A percentile compares a stretch with the other conserved stretches of the same genome.
Conservation (phyloP, 2,113 vertebrate species). For the Sorex fumeus region DNA sequence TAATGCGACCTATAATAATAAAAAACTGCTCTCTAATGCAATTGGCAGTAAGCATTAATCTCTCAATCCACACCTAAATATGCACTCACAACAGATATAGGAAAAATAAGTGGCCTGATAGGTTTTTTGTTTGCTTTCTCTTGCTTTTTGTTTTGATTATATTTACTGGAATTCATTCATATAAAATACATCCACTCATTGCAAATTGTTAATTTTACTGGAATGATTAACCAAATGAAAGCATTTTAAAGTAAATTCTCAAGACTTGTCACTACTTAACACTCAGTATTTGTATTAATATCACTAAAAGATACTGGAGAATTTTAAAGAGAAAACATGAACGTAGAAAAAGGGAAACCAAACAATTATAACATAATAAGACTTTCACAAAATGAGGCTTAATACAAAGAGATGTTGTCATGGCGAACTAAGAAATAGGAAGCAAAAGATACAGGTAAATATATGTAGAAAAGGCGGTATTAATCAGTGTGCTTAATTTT, state of each 20-base stretch:
- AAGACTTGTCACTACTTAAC: background rate
- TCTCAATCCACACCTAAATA: background rate
- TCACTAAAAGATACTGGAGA: background rate
- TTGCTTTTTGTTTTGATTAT: background rate
- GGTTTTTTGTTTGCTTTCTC: background rate
- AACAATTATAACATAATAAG: background rate
- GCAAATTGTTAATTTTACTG: conserved; percentile 38
- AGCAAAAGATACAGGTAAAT: background rate
- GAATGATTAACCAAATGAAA: conserved; percentile 18
- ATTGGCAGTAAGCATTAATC: background rate
- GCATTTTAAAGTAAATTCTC: conserved; percentile 10
- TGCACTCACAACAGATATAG: background rate
- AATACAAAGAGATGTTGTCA: conserved; percentile 1
- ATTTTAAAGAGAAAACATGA: conserved; percentile 6
- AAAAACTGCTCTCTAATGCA: background rate
- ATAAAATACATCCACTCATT: background rate
- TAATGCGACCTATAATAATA: no score
- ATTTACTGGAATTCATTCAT: background rate
- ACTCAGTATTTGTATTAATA: conserved; percentile 10
- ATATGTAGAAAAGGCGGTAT: conserved; percentile 20
- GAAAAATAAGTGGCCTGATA: background rate
- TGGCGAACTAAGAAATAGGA: conserved; percentile 18
- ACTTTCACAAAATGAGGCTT: background rate
- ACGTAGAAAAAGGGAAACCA: background rate
- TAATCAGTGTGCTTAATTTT: background rate